Evolutionary conservation across 2,888 invertebrate species (phyloP).

Genomic region (Cyrtodaria siliqua): DNA sequence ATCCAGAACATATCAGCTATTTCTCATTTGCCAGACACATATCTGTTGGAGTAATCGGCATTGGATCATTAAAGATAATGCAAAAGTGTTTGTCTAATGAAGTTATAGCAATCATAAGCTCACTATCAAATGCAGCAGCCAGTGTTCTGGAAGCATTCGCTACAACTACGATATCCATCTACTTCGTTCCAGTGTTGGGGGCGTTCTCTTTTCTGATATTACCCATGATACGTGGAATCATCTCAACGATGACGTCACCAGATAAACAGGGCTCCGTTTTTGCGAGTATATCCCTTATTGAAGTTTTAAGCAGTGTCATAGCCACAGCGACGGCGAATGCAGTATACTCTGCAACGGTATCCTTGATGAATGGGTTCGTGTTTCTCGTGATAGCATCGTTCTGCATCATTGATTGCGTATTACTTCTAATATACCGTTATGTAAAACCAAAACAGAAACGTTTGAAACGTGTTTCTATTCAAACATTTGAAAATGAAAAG

Average conservation of each 20-base stretch:
- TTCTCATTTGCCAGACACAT: constrained; percentile 19
- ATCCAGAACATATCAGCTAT: constrained; percentile 45
- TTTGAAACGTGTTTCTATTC: too few relatives aligned
- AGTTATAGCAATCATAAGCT: too few relatives aligned
- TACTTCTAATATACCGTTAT: constrained; percentile 31
- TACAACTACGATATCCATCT: constrained; percentile 13
- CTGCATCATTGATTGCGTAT: constrained; percentile 15
- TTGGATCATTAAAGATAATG: constrained; percentile 26
- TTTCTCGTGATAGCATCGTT: constrained; percentile 69
- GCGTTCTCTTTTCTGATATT: too few relatives aligned
- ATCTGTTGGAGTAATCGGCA: constrained; percentile 26
- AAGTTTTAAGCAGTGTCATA: constrained; percentile 14
- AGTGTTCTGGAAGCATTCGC: constrained; percentile 38
- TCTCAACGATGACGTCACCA: constrained; percentile 28
- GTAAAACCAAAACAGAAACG: too few relatives aligned
- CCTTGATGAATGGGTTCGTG: constrained; percentile 28
- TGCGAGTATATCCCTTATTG: constrained; percentile 21
- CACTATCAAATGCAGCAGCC: constrained; percentile 43
- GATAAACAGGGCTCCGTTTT: constrained; percentile 40
- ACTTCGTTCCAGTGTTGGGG: constrained; percentile 22
- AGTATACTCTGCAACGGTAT: constrained; percentile 20
- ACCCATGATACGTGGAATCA: constrained; percentile 33
- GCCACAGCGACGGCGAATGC: constrained; percentile 9
- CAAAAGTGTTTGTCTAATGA: too few relatives aligned
- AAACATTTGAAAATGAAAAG: too few relatives aligned